Percentiles rank a stretch among this genome's conserved stretches.
phyloP scores from a whole-genome alignment of 2,797 vertebrate species.

The Carcharodon carcharias region DNA sequence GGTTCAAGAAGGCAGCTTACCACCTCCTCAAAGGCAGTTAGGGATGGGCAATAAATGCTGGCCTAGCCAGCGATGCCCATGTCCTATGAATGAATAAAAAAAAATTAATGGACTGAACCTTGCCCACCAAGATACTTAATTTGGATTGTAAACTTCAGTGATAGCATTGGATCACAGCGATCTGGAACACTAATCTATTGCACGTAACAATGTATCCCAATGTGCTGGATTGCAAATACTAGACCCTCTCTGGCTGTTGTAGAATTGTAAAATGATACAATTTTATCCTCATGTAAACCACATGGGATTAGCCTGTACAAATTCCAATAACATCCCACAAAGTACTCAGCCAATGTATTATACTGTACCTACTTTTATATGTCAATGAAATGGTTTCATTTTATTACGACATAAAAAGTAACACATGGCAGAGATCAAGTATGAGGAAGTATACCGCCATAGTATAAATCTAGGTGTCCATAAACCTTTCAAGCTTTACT shows the following conservation, averaged over 20 bases:
- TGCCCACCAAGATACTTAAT: not conserved
- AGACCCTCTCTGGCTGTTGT: not conserved
- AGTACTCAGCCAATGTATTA: not conserved
- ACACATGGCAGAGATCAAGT: conserved; percentile 9
- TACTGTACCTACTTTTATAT: not conserved
- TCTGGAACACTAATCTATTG: not conserved
- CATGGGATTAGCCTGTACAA: not conserved
- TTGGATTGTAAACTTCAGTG: not conserved
- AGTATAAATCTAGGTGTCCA: not conserved
- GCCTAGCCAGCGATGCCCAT: no score
- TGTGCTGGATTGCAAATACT: not conserved
- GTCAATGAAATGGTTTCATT: conserved; percentile 8
- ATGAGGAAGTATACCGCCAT: not conserved
- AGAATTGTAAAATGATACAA: not conserved
- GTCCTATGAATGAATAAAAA: no score
- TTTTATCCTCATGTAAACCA: not conserved
- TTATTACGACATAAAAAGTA: not conserved
- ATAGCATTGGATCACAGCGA: not conserved
- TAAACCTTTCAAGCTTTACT: not conserved
- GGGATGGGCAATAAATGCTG: no score
- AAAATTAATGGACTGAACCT: not conserved
- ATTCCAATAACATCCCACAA: not conserved
- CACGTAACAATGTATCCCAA: not conserved
- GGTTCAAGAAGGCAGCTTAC: no score
- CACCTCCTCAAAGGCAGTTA: no score